A percentile compares a stretch with the other conserved stretches of the same genome.
phyloP scores from a whole-genome alignment of 1,140 invertebrate genomes.

The Drosophila santomea region DNA sequence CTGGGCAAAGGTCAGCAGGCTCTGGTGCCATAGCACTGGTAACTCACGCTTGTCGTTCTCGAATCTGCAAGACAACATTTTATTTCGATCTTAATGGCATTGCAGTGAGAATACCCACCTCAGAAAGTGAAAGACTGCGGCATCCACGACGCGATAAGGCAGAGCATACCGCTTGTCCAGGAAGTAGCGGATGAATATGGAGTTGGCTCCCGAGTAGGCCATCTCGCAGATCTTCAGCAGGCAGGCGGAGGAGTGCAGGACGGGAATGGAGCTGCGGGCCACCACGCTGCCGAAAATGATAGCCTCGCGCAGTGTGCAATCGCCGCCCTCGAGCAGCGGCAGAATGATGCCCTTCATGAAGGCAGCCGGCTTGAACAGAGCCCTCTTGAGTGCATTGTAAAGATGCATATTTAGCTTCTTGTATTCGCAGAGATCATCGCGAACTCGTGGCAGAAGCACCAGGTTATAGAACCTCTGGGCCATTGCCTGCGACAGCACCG shows the following conservation, averaged over 20 bases:
- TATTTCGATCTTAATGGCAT: conserved; percentile 5
- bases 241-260: conserved; percentile 98
- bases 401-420: conserved; percentile 98
- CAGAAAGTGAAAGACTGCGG: conserved; percentile 97
- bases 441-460: conserved; percentile 94
- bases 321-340: conserved; percentile 95
- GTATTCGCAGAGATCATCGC: conserved; percentile 98
- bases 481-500: conserved; percentile 98
- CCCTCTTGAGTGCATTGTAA: conserved; percentile 96
- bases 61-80: conserved; percentile 88
- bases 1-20: conserved; percentile 96
- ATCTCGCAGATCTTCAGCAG: conserved; percentile 98
- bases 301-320: conserved; percentile 97
- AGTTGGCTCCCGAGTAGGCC: conserved; percentile 98
- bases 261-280: conserved; percentile 95
- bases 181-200: conserved; percentile 97
- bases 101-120: conserved; percentile 81
- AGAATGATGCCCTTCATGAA: conserved; percentile 99
- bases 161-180: conserved; percentile 99
- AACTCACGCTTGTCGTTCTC: conserved; percentile 92
- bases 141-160: conserved; percentile 97
- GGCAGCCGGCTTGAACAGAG: conserved; percentile 98
- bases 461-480: conserved; percentile 98
- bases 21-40: conserved; percentile 99
- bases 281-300: conserved; percentile 97